A percentile compares a stretch with the other conserved stretches of the same genome.
These are phyloP conservation scores for Phainopepla nitens DNA, from an alignment of 2,113 vertebrate species.

Conservation along the genomic window DNA sequence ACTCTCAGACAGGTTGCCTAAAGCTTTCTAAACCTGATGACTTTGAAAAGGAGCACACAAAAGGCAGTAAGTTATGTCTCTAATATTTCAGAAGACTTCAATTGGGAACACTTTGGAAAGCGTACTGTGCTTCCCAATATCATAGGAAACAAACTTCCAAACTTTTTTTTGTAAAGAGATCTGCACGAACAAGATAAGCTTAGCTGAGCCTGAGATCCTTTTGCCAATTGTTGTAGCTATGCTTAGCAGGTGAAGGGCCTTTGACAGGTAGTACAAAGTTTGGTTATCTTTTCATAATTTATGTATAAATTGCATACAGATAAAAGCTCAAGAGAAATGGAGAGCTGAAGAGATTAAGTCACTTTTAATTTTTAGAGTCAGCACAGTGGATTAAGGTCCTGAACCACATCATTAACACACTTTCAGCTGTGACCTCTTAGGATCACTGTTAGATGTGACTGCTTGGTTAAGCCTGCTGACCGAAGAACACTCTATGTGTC, in stretches of 20 bases:
- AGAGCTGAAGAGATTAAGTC: not conserved
- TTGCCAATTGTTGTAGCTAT: not conserved
- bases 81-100: not conserved
- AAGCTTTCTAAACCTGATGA: not conserved
- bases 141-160: not conserved
- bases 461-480: not conserved
- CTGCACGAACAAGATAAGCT: not conserved
- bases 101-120: not conserved
- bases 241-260: not conserved
- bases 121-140: not conserved
- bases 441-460: not conserved
- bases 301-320: not conserved
- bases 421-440: not conserved
- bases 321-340: not conserved
- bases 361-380: not conserved
- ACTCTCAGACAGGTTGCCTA: not conserved
- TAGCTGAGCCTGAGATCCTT: not conserved
- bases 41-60: not conserved
- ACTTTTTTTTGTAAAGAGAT: not conserved
- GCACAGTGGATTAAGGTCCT: not conserved
- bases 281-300: not conserved
- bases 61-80: not conserved
- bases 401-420: not conserved
- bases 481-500: not conserved
- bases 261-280: not conserved